Evolutionary conservation across 2,888 invertebrate species (phyloP).

Genomic region (Dioctria rufipes): DNA sequence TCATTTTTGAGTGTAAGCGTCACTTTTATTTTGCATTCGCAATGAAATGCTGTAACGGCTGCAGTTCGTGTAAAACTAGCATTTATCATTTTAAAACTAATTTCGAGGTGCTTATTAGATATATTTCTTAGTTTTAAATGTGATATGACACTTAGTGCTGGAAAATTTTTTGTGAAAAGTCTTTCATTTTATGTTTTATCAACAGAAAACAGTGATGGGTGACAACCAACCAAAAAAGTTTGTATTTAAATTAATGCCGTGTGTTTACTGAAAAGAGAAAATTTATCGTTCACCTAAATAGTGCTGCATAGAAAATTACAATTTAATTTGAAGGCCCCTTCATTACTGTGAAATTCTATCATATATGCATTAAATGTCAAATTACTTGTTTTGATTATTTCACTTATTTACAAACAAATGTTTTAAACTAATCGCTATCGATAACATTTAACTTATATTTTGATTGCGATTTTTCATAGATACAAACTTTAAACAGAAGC

Average conservation of each 20-base stretch:
- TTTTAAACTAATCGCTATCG: no score
- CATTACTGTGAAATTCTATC: no score
- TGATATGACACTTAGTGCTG: background rate
- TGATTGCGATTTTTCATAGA: no score
- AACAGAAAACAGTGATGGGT: background rate
- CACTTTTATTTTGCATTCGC: background rate
- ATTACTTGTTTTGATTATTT: no score
- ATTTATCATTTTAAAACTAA: background rate
- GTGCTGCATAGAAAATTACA: no score
- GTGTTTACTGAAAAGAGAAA: background rate
- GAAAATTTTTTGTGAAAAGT: background rate
- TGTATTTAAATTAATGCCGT: background rate
- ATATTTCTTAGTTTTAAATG: background rate
- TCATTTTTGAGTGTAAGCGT: background rate
- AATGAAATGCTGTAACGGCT: background rate
- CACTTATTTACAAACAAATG: no score
- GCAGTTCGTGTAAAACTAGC: background rate
- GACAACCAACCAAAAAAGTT: background rate
- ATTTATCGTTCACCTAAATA: background rate
- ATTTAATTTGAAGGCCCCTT: no score
- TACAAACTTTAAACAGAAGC: no score
- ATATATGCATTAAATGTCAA: no score
- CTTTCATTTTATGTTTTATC: background rate
- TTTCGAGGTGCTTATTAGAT: background rate
- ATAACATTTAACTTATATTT: no score